These are phyloP conservation scores for Prunella himalayana DNA, from an alignment of 2,113 vertebrate species.

Conservation along the genomic window DNA sequence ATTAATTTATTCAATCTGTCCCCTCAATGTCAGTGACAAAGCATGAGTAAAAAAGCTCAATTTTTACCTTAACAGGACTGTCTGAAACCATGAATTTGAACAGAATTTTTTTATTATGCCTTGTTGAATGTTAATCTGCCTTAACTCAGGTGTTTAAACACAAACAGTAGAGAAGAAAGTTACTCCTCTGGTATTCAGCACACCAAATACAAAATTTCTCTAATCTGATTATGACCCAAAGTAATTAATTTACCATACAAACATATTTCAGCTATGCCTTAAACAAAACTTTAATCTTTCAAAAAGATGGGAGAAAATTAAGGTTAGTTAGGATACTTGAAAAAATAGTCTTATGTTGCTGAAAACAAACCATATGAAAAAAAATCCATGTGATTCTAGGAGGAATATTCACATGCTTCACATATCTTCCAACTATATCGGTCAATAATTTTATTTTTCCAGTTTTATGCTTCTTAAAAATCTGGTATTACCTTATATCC, in stretches of 20 bases:
- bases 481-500: slow-evolving; percentile 87
- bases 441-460: neutral
- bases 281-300: neutral
- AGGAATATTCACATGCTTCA: neutral
- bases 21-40: neutral
- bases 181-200: neutral
- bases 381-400: neutral
- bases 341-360: neutral
- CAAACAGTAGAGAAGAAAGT: neutral
- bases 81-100: neutral
- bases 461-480: neutral
- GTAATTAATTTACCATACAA: neutral
- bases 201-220: neutral
- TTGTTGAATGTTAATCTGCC: neutral
- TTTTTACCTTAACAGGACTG: neutral
- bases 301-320: neutral
- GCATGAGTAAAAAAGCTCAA: neutral
- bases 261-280: neutral
- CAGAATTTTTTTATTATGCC: neutral
- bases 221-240: neutral
- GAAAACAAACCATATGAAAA: neutral
- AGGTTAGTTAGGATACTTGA: neutral
- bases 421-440: neutral
- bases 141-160: neutral
- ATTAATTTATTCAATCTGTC: neutral